Conservation (phyloP, 2,888 invertebrate genomes). For the Ctenicera cuprea region DNA sequence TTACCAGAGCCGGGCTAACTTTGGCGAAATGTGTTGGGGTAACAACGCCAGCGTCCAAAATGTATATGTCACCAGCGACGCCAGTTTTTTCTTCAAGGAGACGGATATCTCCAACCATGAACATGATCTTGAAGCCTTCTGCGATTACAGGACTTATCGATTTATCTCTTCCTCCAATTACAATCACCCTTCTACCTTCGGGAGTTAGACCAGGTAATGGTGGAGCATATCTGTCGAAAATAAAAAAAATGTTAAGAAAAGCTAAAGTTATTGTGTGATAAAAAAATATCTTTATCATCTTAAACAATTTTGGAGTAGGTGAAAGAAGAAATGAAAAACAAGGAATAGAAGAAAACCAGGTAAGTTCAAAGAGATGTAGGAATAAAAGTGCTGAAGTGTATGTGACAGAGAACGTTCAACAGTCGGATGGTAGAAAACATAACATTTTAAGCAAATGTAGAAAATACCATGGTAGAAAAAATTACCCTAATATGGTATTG, state of each 20-base stretch:
- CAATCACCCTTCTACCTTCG: slow-evolving; percentile 84
- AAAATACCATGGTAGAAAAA: too few relatives aligned
- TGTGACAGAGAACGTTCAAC: too few relatives aligned
- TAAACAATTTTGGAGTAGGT: too few relatives aligned
- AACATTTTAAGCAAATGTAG: too few relatives aligned
- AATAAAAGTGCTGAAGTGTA: too few relatives aligned
- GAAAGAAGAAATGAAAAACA: too few relatives aligned
- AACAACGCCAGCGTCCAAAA: slow-evolving; percentile 86
- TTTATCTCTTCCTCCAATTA: slow-evolving; percentile 84
- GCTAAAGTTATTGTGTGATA: too few relatives aligned
- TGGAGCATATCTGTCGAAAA: slow-evolving; percentile 80
- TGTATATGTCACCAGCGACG: slow-evolving; percentile 89
- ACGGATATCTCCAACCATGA: slow-evolving; percentile 91
- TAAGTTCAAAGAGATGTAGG: too few relatives aligned
- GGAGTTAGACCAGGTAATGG: slow-evolving; percentile 89
- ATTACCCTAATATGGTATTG: too few relatives aligned
- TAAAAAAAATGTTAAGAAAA: too few relatives aligned
- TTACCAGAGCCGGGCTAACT: slow-evolving; percentile 87
- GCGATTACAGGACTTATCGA: slow-evolving; percentile 83
- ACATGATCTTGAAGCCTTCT: slow-evolving; percentile 86
- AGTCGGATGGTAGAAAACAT: too few relatives aligned
- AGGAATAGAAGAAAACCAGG: too few relatives aligned
- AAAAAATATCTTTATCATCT: not conserved
- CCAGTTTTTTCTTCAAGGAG: slow-evolving; percentile 85
- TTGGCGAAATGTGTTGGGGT: slow-evolving; percentile 89